A percentile compares a stretch with the other conserved stretches of the same genome.
phyloP scores from a whole-genome alignment of 2,113 vertebrate species.

The Junco hyemalis region DNA sequence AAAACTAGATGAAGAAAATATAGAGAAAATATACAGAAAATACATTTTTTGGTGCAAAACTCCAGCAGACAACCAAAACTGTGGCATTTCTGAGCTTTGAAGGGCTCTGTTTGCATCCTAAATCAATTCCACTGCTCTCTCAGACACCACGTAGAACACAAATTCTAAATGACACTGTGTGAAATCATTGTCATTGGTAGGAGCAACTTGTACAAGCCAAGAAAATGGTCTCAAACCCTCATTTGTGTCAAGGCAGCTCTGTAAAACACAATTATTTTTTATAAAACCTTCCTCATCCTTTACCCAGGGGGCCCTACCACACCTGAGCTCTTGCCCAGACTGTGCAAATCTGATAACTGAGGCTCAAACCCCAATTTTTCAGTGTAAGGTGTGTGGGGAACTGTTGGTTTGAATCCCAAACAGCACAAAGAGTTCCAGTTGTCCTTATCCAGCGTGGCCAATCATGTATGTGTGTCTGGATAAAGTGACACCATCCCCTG shows the following conservation, averaged over 20 bases:
- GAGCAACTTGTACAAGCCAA: not conserved
- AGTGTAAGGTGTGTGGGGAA: not conserved
- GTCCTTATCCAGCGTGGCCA: not conserved
- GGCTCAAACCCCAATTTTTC: constrained; percentile 2
- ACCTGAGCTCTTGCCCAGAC: not conserved
- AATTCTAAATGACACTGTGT: not conserved
- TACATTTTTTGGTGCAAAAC: not conserved
- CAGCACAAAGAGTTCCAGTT: constrained; percentile 21
- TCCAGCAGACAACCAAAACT: not conserved
- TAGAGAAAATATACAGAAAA: not conserved
- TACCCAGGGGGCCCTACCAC: not conserved
- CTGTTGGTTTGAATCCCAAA: not conserved
- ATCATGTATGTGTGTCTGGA: not conserved
- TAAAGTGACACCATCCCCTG: not conserved
- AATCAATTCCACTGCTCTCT: not conserved
- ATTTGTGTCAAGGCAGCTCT: not conserved
- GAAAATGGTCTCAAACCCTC: not conserved
- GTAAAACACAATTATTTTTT: not conserved
- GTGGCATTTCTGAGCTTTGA: not conserved
- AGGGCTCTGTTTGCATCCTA: not conserved
- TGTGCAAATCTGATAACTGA: not conserved
- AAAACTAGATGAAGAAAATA: not conserved
- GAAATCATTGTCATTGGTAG: not conserved
- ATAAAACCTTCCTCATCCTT: not conserved
- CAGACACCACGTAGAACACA: not conserved